These are phyloP conservation scores for Pyrocoelia pectoralis DNA, from an alignment of 2,888 invertebrate species.

Conservation along the genomic window DNA sequence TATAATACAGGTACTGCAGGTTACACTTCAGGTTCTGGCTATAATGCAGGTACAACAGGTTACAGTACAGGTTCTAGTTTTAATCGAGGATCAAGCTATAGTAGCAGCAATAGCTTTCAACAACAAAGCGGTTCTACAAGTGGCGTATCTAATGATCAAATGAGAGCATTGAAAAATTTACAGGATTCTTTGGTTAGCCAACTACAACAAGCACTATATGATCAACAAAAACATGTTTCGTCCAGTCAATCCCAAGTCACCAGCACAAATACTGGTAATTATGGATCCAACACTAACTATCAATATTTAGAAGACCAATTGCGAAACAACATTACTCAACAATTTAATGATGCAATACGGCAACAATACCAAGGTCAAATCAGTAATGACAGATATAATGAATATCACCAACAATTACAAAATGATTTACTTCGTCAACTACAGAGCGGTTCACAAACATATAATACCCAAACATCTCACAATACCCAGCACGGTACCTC, in stretches of 20 bases:
- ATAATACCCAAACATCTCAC: not conserved
- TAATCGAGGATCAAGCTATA: not conserved
- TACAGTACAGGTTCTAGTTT: not conserved
- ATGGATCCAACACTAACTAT: slow-evolving; percentile 37
- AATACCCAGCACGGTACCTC: not conserved
- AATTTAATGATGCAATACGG: slow-evolving; percentile 51
- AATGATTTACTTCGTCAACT: slow-evolving; percentile 3
- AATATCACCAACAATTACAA: slow-evolving; percentile 3
- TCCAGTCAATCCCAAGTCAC: slow-evolving; percentile 13
- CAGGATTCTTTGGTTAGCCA: slow-evolving; percentile 52
- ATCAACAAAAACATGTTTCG: slow-evolving; percentile 26
- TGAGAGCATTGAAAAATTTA: slow-evolving; percentile 30
- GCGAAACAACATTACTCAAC: slow-evolving; percentile 51
- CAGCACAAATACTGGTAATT: slow-evolving; percentile 16
- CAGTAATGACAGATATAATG: not conserved
- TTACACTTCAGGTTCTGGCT: not conserved
- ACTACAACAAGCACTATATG: slow-evolving; percentile 46
- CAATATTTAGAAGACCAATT: slow-evolving; percentile 51
- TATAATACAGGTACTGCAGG: not conserved
- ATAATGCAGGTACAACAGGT: not conserved
- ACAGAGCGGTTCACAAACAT: not conserved
- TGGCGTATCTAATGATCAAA: not conserved
- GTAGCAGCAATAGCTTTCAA: not conserved
- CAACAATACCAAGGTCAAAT: slow-evolving; percentile 45
- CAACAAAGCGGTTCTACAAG: not conserved